Base-by-base conservation (phyloP, 2,888 invertebrate genomes). In the Apoda limacodes region DNA sequence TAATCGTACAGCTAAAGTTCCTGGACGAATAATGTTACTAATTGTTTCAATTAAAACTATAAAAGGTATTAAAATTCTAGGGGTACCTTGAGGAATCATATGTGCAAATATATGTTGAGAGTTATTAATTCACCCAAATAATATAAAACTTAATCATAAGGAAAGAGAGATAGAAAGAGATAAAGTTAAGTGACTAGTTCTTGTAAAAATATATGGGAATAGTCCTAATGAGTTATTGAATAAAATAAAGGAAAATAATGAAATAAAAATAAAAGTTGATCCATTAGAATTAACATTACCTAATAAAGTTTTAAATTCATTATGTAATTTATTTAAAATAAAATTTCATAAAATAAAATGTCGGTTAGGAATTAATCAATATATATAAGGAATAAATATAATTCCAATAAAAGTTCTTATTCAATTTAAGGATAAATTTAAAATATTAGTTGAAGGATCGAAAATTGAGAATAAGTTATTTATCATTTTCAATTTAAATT, bases 41-140 rank as follows among this genome's bases (percentile, higher is more conserved):
- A 88, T 85, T 20, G 85, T 83, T 86, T 89, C 89, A 83, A 89
- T 88, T 65, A 86, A 60, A 5, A 89, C 88, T 82, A 89, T 87
- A 75, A 89, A 88, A 14, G 87, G 86, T 71, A 88, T 88, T 52
- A 89, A 48, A 48, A 83, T 48, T 4, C 50, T 37, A 0, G 89
- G 89, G 1, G 87, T 87, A 43, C 88, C 86, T 75, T 84, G 81
- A 0, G 89, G 88, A 0, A 89, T 84, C 76, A 89, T 64, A 55
- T 88, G 88, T 1, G 82, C 78, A 59, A 88, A 85, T 82, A 88
- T 87, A 52, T 84, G 76, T 53, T 82, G 82, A 1, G 81, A 81
- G 44, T 85, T 82, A 55, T 85, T 85, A 46, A 82, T 60, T 83
- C 86, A 86, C 4, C 85, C 86, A 61, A 74, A 86, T 37, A 88